A percentile compares a stretch with the other conserved stretches of the same genome.
Evolutionary conservation across 1,140 invertebrate species (phyloP).

Genomic region (Drosophila ananassae): DNA sequence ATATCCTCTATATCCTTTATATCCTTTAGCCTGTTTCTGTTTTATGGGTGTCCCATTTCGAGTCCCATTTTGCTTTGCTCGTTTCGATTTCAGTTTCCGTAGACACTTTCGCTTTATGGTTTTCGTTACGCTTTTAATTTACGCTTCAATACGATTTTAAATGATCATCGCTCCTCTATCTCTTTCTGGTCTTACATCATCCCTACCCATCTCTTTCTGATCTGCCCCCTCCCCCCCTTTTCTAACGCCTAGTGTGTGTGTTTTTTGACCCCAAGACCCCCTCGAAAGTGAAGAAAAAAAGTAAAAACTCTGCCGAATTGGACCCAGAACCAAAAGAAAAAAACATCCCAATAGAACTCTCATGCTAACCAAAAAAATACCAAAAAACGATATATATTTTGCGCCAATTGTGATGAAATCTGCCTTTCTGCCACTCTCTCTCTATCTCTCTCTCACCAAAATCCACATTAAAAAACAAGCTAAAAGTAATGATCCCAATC

Average conservation of each 20-base stretch:
- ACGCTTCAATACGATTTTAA: slow-evolving; percentile 11
- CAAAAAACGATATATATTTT: slow-evolving; percentile 17
- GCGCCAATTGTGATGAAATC: slow-evolving; percentile 51
- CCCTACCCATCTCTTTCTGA: slow-evolving; percentile 7
- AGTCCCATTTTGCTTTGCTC: slow-evolving; percentile 43
- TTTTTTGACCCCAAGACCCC: slow-evolving; percentile 26
- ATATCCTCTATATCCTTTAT: background rate
- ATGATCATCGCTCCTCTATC: slow-evolving; percentile 37
- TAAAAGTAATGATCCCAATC: slow-evolving; percentile 7
- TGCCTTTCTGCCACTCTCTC: slow-evolving; percentile 23
- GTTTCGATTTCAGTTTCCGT: slow-evolving; percentile 36
- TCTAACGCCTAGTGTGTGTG: slow-evolving; percentile 22
- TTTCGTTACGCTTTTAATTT: slow-evolving; percentile 42
- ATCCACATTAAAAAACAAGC: slow-evolving; percentile 31
- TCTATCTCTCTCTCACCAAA: slow-evolving; percentile 44
- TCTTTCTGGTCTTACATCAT: slow-evolving; percentile 7
- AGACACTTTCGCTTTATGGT: slow-evolving; percentile 47
- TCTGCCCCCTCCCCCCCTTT: slow-evolving; percentile 11
- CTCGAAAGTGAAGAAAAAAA: slow-evolving; percentile 52
- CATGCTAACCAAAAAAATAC: slow-evolving; percentile 42
- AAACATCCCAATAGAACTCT: slow-evolving; percentile 45
- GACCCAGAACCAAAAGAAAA: slow-evolving; percentile 13
- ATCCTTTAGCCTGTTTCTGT: slow-evolving; percentile 26
- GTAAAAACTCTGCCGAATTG: slow-evolving; percentile 49
- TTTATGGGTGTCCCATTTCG: slow-evolving; percentile 38